Evolutionary conservation across 2,113 vertebrate genomes (phyloP).

Genomic region (Erinaceus europaeus): DNA sequence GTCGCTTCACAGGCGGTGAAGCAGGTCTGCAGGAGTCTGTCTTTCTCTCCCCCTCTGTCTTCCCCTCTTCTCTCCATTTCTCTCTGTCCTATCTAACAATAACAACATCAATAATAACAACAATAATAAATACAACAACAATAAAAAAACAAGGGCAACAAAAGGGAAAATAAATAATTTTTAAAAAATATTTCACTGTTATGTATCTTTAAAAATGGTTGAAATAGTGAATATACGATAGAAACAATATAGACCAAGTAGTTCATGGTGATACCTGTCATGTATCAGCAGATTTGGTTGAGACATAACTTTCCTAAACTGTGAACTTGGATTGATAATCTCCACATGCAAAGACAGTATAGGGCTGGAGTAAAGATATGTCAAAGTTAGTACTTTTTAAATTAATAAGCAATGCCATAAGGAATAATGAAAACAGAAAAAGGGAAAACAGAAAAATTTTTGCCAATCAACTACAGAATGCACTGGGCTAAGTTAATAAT

Average conservation of each 20-base stretch:
- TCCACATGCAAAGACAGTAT: background rate
- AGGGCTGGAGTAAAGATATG: background rate
- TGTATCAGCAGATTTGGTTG: background rate
- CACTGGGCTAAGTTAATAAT: background rate
- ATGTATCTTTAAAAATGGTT: constrained; percentile 22
- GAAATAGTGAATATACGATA: background rate
- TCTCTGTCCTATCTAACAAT: no score
- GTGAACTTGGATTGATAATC: background rate
- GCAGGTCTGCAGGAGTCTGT: no score
- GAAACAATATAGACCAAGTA: background rate
- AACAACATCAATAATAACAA: no score
- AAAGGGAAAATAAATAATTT: no score
- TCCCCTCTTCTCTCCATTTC: no score
- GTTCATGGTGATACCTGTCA: background rate
- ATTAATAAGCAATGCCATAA: no score
- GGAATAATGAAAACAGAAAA: background rate
- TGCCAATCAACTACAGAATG: background rate
- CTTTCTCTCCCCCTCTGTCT: no score
- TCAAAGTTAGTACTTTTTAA: background rate
- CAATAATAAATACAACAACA: no score
- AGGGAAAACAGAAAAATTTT: background rate
- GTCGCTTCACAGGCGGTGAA: no score
- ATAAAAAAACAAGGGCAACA: no score
- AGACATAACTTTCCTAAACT: background rate
- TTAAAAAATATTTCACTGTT: background rate